Base-by-base conservation (phyloP, 1,140 invertebrate genomes). In the Drosophila varians region DNA sequence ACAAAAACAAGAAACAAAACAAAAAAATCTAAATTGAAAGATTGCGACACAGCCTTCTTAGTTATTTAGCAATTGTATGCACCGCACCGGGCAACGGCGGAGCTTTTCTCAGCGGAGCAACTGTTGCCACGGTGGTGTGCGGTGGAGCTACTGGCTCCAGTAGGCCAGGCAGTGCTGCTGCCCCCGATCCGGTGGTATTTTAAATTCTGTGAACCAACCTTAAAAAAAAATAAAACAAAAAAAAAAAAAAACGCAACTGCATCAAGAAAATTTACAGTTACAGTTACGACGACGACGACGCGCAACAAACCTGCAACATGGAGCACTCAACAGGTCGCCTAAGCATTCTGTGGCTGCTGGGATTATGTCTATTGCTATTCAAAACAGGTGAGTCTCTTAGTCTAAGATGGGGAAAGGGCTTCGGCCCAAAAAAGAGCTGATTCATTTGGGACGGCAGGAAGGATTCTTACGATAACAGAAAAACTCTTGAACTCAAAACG, bases 221-320 rank as follows among this genome's bases (percentile, higher is more conserved):
- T 31, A 86, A 80, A 16, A 42, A 80, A 64, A 76, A 79, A 51
- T 61, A 46, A 65, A 75, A 52, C 70, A 72, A 53, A 48, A 42
- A 79, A 51, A 57, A 46, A 65, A 75, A 52, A 64, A 72, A 53
- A 48, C 43, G 48, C 70, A 74, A 31, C 28, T 31, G 28, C 34
- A 42, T 56, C 80, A 76, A 79, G 25, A 55, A 80, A 84, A 70
- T 84, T 83, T 83, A 74, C 55, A 83, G 78, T 84, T 84, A 86
- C 76, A 84, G 80, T 80, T 87, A 77, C 72, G 54, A 61, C 56
- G 72, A 77, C 72, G 54, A 61, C 56, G 72, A 76, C 62, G 76
- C 72, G 76, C 75, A 72, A 86, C 57, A n/a, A n/a, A 73, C 48
- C 51, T 55, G 46, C 31, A 87, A 70, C 57, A 86, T 86, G 80